Evolutionary conservation across 1,140 invertebrate genomes (phyloP).

Genomic region (Dendroctonus valens): DNA sequence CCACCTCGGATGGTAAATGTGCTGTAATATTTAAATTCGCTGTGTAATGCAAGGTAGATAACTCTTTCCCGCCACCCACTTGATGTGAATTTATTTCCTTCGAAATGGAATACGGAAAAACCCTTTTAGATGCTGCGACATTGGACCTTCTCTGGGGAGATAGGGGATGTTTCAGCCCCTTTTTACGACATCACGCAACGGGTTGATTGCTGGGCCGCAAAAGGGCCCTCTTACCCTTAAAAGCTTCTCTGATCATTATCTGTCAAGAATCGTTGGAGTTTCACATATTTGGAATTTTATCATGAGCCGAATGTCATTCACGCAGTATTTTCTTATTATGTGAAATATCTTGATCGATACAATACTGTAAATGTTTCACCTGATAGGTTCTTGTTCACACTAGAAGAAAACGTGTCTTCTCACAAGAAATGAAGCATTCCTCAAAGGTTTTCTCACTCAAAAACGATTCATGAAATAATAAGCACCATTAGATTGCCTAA

Average conservation of each 20-base stretch:
- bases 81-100: slow-evolving; percentile 5
- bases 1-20: too few relatives aligned
- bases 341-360: too few relatives aligned
- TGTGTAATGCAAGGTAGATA: too few relatives aligned
- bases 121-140: slow-evolving; percentile 32
- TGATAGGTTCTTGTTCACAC: too few relatives aligned
- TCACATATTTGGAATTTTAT: slow-evolving; percentile 26
- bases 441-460: too few relatives aligned
- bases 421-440: too few relatives aligned
- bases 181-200: slow-evolving; percentile 40
- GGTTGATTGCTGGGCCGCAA: slow-evolving; percentile 36
- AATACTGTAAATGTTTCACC: too few relatives aligned
- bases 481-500: too few relatives aligned
- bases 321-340: not conserved
- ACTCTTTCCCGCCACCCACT: not conserved
- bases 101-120: slow-evolving; percentile 25
- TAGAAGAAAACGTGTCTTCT: too few relatives aligned
- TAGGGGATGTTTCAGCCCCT: slow-evolving; percentile 4
- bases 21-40: too few relatives aligned
- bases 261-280: slow-evolving; percentile 23
- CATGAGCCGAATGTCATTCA: not conserved
- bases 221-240: slow-evolving; percentile 25
- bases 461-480: too few relatives aligned
- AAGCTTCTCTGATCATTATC: slow-evolving; percentile 32
- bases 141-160: slow-evolving; percentile 6